A percentile compares a stretch with the other conserved stretches of the same genome.
These are phyloP conservation scores for Plebejus argus DNA, from an alignment of 2,888 invertebrate genomes.

Conservation along the genomic window DNA sequence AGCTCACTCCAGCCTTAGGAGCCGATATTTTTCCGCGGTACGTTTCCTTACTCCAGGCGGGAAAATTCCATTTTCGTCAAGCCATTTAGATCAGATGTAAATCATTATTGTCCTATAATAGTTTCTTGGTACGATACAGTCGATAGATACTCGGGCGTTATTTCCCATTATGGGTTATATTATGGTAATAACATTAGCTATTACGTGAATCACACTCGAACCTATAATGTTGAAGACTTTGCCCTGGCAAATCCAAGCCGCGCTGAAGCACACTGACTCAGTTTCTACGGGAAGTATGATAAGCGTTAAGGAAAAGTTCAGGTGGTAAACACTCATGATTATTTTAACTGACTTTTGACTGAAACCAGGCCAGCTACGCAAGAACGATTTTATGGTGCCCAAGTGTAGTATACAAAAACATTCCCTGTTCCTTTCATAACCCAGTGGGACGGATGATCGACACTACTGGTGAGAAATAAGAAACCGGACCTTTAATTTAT, in stretches of 20 bases:
- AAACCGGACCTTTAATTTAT: too few species aligned
- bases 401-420: not conserved
- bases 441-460: not conserved
- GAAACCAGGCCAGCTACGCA: not conserved
- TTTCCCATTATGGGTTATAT: conserved; percentile 24
- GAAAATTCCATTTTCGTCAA: conserved; percentile 27
- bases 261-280: not conserved
- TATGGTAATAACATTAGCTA: conserved; percentile 12
- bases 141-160: conserved; percentile 8
- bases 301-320: not conserved
- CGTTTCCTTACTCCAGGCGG: not conserved
- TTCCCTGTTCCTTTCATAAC: not conserved
- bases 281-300: not conserved
- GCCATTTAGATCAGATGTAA: not conserved
- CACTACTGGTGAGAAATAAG: not conserved
- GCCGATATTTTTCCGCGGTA: not conserved
- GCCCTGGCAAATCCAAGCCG: not conserved
- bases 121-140: conserved; percentile 20
- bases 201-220: conserved; percentile 1
- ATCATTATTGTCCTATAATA: conserved; percentile 18
- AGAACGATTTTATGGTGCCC: not conserved
- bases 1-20: not conserved
- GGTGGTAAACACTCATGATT: not conserved
- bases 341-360: not conserved
- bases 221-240: not conserved